phyloP scores from a whole-genome alignment of 2,888 invertebrate genomes.

The Hemaris fuciformis region DNA sequence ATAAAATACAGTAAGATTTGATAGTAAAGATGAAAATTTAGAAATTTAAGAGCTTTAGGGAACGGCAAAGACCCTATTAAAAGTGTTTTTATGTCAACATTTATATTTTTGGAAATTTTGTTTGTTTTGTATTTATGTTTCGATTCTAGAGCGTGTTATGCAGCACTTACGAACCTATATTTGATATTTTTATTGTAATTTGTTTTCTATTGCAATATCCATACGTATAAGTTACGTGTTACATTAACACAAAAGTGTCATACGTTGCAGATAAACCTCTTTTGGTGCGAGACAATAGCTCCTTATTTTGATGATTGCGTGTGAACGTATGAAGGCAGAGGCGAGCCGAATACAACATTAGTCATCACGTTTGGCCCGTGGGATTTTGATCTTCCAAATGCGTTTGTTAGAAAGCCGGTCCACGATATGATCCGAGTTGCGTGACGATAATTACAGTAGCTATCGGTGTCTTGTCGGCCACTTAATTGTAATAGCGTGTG shows the following conservation, averaged over 20 bases:
- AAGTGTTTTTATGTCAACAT: too few species aligned
- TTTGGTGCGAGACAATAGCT: not conserved
- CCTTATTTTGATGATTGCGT: constrained; percentile 17
- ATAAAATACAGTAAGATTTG: too few species aligned
- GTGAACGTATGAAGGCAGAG: constrained; percentile 14
- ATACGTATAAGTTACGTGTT: too few species aligned
- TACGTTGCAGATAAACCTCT: not conserved
- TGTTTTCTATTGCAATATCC: too few species aligned
- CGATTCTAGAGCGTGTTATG: too few species aligned
- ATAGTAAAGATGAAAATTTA: too few species aligned
- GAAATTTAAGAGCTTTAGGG: too few species aligned
- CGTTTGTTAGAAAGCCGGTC: constrained; percentile 36
- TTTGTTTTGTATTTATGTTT: too few species aligned
- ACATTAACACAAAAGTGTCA: not conserved
- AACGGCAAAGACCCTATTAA: too few species aligned
- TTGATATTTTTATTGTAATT: too few species aligned
- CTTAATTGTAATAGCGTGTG: constrained; percentile 61
- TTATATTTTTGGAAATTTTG: too few species aligned
- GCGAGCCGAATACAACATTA: constrained; percentile 27
- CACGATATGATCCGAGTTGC: constrained; percentile 46
- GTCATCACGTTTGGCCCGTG: constrained; percentile 41
- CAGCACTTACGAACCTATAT: too few species aligned
- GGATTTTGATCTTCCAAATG: constrained; percentile 35
- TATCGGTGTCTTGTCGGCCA: constrained; percentile 61
- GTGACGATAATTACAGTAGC: constrained; percentile 64